phyloP scores from a whole-genome alignment of 1,140 invertebrate genomes.

The Diplogasteroides magnus region DNA sequence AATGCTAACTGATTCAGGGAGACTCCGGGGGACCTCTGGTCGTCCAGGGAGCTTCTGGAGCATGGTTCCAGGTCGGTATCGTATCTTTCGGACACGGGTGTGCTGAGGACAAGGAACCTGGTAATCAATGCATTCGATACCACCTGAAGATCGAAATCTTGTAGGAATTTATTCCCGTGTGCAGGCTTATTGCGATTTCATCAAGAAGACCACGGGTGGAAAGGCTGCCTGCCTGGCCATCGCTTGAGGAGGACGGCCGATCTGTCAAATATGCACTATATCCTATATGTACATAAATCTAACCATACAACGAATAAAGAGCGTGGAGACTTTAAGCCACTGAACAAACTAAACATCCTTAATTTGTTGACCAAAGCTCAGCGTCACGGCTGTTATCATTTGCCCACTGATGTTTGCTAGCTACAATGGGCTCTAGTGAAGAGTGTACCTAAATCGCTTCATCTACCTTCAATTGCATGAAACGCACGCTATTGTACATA shows the following conservation, averaged over 20 bases:
- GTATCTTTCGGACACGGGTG: background rate
- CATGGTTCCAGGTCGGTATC: background rate
- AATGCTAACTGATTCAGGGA: no score
- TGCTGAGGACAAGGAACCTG: background rate
- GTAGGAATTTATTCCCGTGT: background rate
- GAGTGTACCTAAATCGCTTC: no score
- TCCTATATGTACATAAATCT: background rate
- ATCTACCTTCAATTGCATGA: no score
- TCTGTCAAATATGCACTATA: background rate
- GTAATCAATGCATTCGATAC: background rate
- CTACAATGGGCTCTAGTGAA: no score
- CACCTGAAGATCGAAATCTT: background rate
- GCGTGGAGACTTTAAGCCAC: background rate
- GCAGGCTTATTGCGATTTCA: background rate
- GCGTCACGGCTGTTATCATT: no score
- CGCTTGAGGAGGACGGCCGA: no score
- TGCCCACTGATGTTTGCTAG: no score
- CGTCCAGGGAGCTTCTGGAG: background rate
- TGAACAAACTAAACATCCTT: background rate
- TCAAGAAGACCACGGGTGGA: background rate
- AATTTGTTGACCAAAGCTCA: no score
- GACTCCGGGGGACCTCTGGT: background rate
- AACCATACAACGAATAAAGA: background rate
- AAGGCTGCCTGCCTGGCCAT: background rate
- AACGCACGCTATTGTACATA: no score